Evolutionary conservation across 2,797 vertebrate species (phyloP), one percentile per base, ranked within the genome.

Genomic region (Anguilla marmorata): DNA sequence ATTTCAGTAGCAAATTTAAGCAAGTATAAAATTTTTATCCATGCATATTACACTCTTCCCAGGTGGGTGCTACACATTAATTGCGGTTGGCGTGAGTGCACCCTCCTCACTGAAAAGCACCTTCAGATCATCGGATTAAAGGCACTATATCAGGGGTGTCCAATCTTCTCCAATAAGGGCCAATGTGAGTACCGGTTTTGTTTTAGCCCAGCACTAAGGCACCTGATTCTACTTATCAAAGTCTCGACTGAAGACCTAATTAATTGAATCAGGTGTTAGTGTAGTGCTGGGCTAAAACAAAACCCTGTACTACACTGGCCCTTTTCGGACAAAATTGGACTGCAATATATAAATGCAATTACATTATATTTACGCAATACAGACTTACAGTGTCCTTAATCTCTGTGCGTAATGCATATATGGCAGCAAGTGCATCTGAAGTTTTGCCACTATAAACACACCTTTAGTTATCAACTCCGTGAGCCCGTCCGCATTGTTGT

Each of bases 391-490:
- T 27, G 27, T 27, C 72, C 16, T 76, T 76, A 8, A n/a, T 69
- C 16, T 27, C 11, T 30, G n/a, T 48, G 79, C 24, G 21, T 50
- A 82, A 24, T 82, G 41, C 21, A 82, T 16, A 79, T 8, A 41
- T 21, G 74, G 74, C 33, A 79, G 4, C 9, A 3, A 6, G 33
- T 79, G 3, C 45, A 37, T 6, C 30, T 79, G 74, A 79, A 33
- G 3, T 37, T 14, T 1, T 19, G 16, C 37, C 11, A 3, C 37
- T 45, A 41, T 7, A 16, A 74, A 3, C 88, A 52, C 91, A 98
- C 99, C 98, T 96, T 98, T 97, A 74, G 96, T 95, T 92, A 98
- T 95, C 91, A 97, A 95, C 86, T 97, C 96, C 88, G 96, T 94
- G 1, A 98, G 97, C 45, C 96, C 97, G 85, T 97, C 95, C 7